Base-by-base conservation (phyloP, 2,888 invertebrate genomes). In the Phytoseiulus persimilis region DNA sequence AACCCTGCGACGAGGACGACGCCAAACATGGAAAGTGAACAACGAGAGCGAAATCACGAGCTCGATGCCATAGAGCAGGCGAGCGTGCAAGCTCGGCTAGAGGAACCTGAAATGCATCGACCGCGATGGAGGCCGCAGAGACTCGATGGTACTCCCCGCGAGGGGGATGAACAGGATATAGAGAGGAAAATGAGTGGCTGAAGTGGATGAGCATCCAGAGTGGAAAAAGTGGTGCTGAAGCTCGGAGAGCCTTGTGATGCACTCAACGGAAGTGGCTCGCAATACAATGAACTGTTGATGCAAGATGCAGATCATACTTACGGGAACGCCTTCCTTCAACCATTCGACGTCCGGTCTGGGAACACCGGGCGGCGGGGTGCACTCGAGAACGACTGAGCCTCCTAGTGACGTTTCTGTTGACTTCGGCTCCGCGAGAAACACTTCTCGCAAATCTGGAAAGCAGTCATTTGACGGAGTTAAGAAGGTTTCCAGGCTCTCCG, bases 251-350 rank as follows among this genome's bases (percentile, higher is more conserved):
- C 65, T 14, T 65, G 65, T 65, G 18, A 65, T 65, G 65, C 65
- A 65, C 65, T 65, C 65, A 65, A 65, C 65, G 65, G 65, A 65
- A 65, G 65, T 65, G 65, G 65, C 65, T 65, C 65, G 65, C 18
- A 6, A 18, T 18, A 28, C 65, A 23, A 65, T 65, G 65, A 65
- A 65, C 65, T 65, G 23, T 65, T 65, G 65, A 65, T 65, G 65
- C 18, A 18, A 65, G 65, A 14, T 65, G 65, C 65, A 65, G n/a
- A 32, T 87, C n/a, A 11, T 87, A 87, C 87, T 87, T 87, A 87
- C 87, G 87, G 45, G n/a, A 6, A 87, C 87, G n/a, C 87, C 87
- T 87, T 87, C 87, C 87, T 87, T 87, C 39, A 87, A 31, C 87
- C 87, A 87, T 33, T 87, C 87, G 33, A 87, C 45, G 32, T 33